These are phyloP conservation scores for Spatula clypeata DNA, from an alignment of 2,797 vertebrate genomes.

Conservation along the genomic window DNA sequence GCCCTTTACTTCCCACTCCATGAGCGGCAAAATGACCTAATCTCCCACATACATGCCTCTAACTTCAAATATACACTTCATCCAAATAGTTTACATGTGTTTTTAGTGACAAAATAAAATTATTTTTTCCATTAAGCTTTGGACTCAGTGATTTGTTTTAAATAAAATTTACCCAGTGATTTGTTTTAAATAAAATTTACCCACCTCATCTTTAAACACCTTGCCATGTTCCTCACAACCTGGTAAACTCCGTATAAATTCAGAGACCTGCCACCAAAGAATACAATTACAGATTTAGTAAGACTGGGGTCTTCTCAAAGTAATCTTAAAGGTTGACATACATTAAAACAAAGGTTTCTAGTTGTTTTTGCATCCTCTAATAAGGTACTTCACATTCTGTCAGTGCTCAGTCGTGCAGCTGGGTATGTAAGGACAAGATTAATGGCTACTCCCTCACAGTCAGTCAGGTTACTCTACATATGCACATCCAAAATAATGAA, in stretches of 20 bases:
- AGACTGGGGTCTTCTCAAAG: neutral
- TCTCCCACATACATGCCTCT: neutral
- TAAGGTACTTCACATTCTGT: neutral
- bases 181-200: conserved; percentile 22
- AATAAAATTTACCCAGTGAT: conserved; percentile 60
- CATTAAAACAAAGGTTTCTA: neutral
- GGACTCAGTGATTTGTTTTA: neutral
- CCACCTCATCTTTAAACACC: conserved; percentile 91
- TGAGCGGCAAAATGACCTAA: neutral
- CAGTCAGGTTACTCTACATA: neutral
- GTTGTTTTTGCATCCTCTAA: neutral
- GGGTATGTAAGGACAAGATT: neutral
- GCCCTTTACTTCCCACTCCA: neutral
- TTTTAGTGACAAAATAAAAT: neutral
- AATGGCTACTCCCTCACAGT: neutral
- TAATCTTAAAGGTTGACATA: neutral
- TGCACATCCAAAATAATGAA: neutral
- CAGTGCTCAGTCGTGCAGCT: neutral
- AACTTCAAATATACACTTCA: neutral
- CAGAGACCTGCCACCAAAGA: conserved; percentile 84
- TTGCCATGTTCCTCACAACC: conserved; percentile 91
- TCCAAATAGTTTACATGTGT: neutral
- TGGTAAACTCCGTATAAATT: conserved; percentile 91
- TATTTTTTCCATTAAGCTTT: neutral
- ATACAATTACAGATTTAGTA: neutral